Conservation (phyloP, 2,113 vertebrate genomes). For the Paedocypris sp. region DNA sequence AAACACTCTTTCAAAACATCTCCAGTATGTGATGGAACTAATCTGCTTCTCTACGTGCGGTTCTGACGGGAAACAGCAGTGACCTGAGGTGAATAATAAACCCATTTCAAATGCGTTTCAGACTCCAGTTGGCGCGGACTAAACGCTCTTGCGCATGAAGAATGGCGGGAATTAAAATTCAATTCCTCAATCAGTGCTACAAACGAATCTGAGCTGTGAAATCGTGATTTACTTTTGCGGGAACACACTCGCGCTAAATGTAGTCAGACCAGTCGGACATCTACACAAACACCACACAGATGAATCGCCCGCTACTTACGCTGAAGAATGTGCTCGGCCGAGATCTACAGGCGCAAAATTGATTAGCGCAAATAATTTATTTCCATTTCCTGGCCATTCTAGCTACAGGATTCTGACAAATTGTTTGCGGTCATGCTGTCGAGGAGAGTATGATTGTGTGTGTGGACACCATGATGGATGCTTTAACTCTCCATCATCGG, state of each 20-base stretch:
- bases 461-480: conserved; percentile 53
- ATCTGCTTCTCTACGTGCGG: conserved; percentile 13
- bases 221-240: too few relatives aligned
- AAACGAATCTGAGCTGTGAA: too few relatives aligned
- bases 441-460: conserved; percentile 50
- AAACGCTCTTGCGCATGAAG: conserved; percentile 1
- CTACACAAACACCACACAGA: not conserved
- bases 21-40: conserved; percentile 30
- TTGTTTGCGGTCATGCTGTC: conserved; percentile 45
- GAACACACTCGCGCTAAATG: too few relatives aligned
- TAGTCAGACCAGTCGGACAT: not conserved
- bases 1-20: conserved; percentile 20
- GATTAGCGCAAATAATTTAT: not conserved
- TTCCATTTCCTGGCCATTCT: conserved; percentile 10
- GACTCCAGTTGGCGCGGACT: not conserved
- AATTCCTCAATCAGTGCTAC: too few relatives aligned
- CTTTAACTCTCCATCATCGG: conserved; percentile 40
- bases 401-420: conserved; percentile 30
- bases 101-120: conserved; percentile 19
- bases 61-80: conserved; percentile 24
- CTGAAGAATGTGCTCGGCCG: not conserved
- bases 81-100: conserved; percentile 11
- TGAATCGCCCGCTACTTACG: not conserved
- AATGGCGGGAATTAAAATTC: conserved; percentile 2
- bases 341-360: not conserved